Conservation (phyloP, 2,888 invertebrate species). For the Idaea aversata region DNA sequence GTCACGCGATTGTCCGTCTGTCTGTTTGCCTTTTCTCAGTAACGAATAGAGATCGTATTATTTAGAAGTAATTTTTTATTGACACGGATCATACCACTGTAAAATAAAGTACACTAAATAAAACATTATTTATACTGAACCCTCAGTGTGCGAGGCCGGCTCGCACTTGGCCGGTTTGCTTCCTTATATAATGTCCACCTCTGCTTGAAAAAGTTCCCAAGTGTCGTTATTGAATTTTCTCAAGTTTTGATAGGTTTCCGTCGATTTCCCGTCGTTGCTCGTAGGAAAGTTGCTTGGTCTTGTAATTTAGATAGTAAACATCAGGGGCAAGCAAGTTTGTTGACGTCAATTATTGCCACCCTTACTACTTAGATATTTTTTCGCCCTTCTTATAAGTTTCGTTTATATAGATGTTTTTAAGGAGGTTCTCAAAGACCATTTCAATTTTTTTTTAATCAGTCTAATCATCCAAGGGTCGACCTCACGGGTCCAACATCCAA, state of each 20-base stretch:
- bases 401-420: too few relatives aligned
- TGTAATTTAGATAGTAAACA: slow-evolving; percentile 64
- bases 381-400: neutral
- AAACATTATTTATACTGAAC: neutral
- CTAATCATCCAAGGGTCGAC: too few relatives aligned
- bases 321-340: slow-evolving; percentile 25
- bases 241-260: slow-evolving; percentile 79
- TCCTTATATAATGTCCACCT: slow-evolving; percentile 72
- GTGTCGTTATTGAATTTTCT: slow-evolving; percentile 79
- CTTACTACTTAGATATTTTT: neutral
- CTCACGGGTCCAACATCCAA: too few relatives aligned
- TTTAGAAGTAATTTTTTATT: too few relatives aligned
- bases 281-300: slow-evolving; percentile 55
- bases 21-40: too few relatives aligned
- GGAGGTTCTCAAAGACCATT: too few relatives aligned
- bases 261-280: slow-evolving; percentile 66
- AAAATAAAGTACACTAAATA: neutral
- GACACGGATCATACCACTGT: too few relatives aligned
- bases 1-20: too few relatives aligned
- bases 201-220: slow-evolving; percentile 74
- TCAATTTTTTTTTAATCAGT: too few relatives aligned
- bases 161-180: slow-evolving; percentile 24
- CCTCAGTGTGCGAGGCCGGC: neutral
- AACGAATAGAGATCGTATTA: too few relatives aligned
- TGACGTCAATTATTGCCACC: slow-evolving; percentile 15